Percentiles rank a stretch among this genome's conserved stretches.
phyloP scores from a whole-genome alignment of 2,888 invertebrate genomes.

The Torymus texanus region DNA sequence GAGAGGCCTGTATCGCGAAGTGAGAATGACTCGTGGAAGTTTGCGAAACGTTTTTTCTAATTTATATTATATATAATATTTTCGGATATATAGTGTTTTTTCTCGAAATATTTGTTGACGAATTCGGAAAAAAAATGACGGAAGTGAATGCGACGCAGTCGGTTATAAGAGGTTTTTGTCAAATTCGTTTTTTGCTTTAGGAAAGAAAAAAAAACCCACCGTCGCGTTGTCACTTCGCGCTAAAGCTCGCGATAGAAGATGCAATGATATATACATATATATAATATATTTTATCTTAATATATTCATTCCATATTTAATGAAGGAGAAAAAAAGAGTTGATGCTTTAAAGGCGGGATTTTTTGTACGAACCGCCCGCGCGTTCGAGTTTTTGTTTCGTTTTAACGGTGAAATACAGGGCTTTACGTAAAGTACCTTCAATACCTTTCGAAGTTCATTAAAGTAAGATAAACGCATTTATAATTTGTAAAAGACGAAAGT shows the following conservation, averaged over 20 bases:
- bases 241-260: slow-evolving; percentile 62
- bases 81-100: neutral
- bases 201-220: slow-evolving; percentile 52
- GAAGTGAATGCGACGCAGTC: neutral
- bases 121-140: neutral
- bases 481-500: slow-evolving; percentile 31
- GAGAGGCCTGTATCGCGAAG: slow-evolving; percentile 57
- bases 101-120: neutral
- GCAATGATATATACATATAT: slow-evolving; percentile 67
- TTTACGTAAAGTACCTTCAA: slow-evolving; percentile 61
- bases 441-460: slow-evolving; percentile 41
- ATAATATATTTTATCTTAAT: slow-evolving; percentile 71
- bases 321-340: slow-evolving; percentile 40
- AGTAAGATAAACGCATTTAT: slow-evolving; percentile 38
- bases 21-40: slow-evolving; percentile 45
- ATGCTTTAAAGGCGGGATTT: slow-evolving; percentile 72
- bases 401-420: slow-evolving; percentile 66
- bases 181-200: slow-evolving; percentile 40
- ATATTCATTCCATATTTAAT: slow-evolving; percentile 71
- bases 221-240: slow-evolving; percentile 64
- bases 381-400: slow-evolving; percentile 55
- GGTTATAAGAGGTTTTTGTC: slow-evolving; percentile 52
- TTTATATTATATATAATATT: slow-evolving; percentile 17
- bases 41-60: slow-evolving; percentile 16
- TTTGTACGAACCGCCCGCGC: slow-evolving; percentile 65